Evolutionary conservation across 2,888 invertebrate genomes (phyloP).

Genomic region (Lasioglossum calceatum): DNA sequence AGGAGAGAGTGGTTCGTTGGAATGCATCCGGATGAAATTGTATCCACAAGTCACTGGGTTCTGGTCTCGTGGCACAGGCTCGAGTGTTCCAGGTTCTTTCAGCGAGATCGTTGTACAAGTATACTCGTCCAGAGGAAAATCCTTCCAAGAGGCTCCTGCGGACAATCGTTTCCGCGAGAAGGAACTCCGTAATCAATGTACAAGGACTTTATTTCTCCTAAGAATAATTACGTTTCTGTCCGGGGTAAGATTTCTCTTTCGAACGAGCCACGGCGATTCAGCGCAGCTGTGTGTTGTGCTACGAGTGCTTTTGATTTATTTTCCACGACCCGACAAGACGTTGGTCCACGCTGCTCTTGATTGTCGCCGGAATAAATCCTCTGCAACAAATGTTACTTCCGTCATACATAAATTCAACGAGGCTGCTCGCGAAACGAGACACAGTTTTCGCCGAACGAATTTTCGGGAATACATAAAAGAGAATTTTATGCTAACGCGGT

Average conservation of each 20-base stretch:
- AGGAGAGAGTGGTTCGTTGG: constrained; percentile 7
- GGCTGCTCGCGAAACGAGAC: background rate
- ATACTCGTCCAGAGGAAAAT: background rate
- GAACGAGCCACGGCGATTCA: background rate
- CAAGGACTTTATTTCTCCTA: background rate
- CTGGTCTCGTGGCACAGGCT: background rate
- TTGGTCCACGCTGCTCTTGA: background rate
- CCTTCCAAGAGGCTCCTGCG: background rate
- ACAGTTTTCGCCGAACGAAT: constrained; percentile 1
- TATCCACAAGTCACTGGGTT: background rate
- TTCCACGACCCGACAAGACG: background rate
- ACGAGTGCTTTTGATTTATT: constrained; percentile 18
- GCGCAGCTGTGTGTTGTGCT: background rate
- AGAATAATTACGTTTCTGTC: background rate
- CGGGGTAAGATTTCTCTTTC: background rate
- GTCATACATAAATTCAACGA: constrained; percentile 12
- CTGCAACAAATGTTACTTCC: constrained; percentile 2
- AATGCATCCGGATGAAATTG: background rate
- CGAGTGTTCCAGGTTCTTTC: background rate
- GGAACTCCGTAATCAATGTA: background rate
- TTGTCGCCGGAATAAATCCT: constrained; percentile 26
- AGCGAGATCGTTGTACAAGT: background rate
- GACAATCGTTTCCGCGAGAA: constrained; percentile 6
- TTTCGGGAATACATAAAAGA: background rate
- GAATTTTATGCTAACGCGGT: background rate